Evolutionary conservation across 2,797 vertebrate species (phyloP).

Genomic region (Leuciscus waleckii): DNA sequence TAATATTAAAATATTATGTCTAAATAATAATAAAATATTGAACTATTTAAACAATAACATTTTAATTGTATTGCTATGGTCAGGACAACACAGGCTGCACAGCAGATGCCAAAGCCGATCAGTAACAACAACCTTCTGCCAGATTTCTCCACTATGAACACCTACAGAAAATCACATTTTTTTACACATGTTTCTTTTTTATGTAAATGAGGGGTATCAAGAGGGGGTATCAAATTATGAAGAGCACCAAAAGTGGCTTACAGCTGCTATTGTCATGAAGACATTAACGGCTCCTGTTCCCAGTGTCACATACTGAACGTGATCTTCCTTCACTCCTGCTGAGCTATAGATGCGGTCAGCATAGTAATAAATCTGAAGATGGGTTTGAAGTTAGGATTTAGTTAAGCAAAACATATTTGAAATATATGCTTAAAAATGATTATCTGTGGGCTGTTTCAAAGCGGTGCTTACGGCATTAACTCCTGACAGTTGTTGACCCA

Average conservation of each 20-base stretch:
- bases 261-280: conserved; percentile 85
- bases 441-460: not conserved
- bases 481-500: conserved; percentile 95
- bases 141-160: conserved; percentile 88
- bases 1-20: not conserved
- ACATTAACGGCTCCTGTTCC: conserved; percentile 91
- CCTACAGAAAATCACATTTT: conserved; percentile 69
- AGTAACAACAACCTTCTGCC: conserved; percentile 88
- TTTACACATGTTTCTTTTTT: not conserved
- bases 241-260: conserved; percentile 67
- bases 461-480: conserved; percentile 83
- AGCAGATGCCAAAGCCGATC: conserved; percentile 87
- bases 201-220: not conserved
- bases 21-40: too few species aligned
- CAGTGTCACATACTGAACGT: conserved; percentile 89
- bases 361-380: conserved; percentile 91
- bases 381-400: not conserved
- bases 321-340: conserved; percentile 78
- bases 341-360: conserved; percentile 87
- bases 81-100: conserved; percentile 80
- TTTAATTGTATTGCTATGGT: too few species aligned
- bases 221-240: not conserved
- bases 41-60: too few species aligned
- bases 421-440: not conserved
- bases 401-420: not conserved